phyloP scores from a whole-genome alignment of 2,888 invertebrate species.

The Acanthosepion esculentum region DNA sequence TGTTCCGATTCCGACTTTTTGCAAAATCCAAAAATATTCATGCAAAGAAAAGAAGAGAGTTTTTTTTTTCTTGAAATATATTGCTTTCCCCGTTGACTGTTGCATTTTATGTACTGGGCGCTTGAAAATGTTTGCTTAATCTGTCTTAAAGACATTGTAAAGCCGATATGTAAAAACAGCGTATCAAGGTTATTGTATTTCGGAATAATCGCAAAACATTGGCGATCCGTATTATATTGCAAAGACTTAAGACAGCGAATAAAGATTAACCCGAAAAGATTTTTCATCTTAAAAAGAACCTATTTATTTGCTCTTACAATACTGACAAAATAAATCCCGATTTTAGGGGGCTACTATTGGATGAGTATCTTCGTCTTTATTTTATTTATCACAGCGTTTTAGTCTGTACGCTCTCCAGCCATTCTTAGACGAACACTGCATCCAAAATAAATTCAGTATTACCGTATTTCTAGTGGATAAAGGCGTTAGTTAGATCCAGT shows the following conservation, averaged over 20 bases:
- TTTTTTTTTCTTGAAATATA: background rate
- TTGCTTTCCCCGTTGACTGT: background rate
- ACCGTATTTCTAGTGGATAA: too few species aligned
- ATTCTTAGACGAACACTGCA: too few species aligned
- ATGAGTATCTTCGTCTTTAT: too few species aligned
- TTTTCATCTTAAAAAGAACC: background rate
- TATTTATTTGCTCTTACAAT: background rate
- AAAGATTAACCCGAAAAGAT: background rate
- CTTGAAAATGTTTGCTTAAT: background rate
- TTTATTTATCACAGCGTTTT: too few species aligned
- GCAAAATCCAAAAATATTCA: background rate
- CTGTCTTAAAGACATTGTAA: background rate
- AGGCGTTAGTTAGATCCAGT: too few species aligned
- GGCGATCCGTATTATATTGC: background rate
- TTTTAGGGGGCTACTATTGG: too few species aligned
- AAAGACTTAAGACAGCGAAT: background rate
- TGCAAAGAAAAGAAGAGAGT: background rate
- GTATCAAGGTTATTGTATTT: background rate
- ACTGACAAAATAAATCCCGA: too few species aligned
- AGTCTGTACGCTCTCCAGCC: too few species aligned
- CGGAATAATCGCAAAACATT: background rate
- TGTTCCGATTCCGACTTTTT: background rate
- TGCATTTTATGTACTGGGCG: background rate
- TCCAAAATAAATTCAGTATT: too few species aligned
- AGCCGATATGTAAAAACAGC: background rate